Evolutionary conservation across 2,797 vertebrate species (phyloP).

Genomic region (Pangasius krempfi): DNA sequence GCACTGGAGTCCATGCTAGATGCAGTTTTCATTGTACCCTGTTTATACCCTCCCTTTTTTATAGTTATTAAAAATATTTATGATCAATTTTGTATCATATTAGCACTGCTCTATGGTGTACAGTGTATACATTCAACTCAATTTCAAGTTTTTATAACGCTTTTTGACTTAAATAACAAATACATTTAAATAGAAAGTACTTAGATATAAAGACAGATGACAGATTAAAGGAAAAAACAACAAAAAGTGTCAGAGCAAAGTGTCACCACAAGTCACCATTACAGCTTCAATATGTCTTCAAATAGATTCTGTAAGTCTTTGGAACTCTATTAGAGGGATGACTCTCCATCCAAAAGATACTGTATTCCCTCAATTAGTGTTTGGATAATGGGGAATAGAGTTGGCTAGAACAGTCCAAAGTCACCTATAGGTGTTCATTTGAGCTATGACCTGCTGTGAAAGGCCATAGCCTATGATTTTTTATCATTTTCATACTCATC

Average conservation of each 20-base stretch:
- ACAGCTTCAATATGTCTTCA: not conserved
- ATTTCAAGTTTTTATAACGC: not conserved
- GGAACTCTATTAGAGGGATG: not conserved
- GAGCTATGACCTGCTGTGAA: not conserved
- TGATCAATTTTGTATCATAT: constrained; percentile 51
- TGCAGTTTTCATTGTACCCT: constrained; percentile 51
- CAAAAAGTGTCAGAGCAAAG: not conserved
- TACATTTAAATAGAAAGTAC: not conserved
- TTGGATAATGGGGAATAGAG: not conserved
- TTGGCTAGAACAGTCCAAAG: not conserved
- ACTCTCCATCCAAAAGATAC: not conserved
- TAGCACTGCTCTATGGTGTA: constrained; percentile 32
- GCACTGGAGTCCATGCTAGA: constrained; percentile 29
- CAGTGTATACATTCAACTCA: not conserved
- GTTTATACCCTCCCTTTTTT: constrained; percentile 68
- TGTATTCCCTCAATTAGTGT: not conserved
- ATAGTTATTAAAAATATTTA: constrained; percentile 67
- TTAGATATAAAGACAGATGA: not conserved
- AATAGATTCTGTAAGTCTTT: not conserved
- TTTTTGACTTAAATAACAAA: not conserved
- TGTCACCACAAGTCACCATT: not conserved
- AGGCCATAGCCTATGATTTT: not conserved
- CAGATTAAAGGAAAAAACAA: not conserved
- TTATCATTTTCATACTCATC: not conserved
- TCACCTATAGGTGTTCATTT: not conserved